These are phyloP conservation scores for Callipepla squamata DNA, from an alignment of 2,113 vertebrate species.

Conservation along the genomic window DNA sequence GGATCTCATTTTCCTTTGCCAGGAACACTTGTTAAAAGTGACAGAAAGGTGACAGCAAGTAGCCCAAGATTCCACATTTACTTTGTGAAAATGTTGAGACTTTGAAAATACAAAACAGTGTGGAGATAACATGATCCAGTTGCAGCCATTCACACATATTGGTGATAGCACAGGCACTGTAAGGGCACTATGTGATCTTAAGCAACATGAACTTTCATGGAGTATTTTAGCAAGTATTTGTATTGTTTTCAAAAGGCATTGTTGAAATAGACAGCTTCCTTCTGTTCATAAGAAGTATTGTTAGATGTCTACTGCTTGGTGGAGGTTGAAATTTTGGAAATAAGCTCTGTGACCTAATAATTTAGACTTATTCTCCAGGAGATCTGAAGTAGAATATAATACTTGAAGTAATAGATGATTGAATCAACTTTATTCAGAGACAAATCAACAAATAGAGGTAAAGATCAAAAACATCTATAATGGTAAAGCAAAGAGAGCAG, in stretches of 20 bases:
- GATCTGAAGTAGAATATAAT: background rate
- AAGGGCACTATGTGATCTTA: background rate
- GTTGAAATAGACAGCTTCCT: background rate
- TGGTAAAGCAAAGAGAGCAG: background rate
- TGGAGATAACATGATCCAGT: background rate
- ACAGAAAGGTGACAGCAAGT: background rate
- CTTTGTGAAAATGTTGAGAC: background rate
- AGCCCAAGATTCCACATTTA: background rate
- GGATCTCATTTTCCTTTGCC: background rate
- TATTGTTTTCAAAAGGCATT: background rate
- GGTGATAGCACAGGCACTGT: background rate
- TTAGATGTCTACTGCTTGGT: background rate
- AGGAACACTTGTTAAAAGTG: background rate
- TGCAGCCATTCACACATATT: background rate
- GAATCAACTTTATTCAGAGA: background rate
- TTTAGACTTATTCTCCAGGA: background rate
- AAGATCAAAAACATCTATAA: background rate
- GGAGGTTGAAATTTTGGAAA: background rate
- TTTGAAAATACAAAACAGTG: background rate
- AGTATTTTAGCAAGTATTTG: background rate
- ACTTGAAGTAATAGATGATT: background rate
- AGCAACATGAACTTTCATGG: background rate
- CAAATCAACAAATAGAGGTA: background rate
- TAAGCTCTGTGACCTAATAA: background rate
- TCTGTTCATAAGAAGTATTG: background rate